A percentile compares a stretch with the other conserved stretches of the same genome.
These are phyloP conservation scores for Amiota minor DNA, from an alignment of 2,888 invertebrate species.

Conservation along the genomic window DNA sequence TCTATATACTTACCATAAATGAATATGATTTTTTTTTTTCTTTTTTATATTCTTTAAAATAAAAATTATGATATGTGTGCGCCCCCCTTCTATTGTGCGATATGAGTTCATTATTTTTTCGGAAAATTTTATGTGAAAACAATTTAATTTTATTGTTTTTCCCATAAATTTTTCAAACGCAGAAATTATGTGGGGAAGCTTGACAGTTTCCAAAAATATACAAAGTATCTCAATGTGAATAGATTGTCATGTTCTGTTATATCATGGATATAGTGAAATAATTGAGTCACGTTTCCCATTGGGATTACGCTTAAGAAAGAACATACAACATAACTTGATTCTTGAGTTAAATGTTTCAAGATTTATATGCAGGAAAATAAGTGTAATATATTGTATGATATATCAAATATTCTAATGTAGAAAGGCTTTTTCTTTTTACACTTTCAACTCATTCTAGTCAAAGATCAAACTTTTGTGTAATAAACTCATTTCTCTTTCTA, in stretches of 20 bases:
- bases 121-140: constrained; percentile 62
- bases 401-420: too few species aligned
- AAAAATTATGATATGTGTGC: neutral
- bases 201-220: neutral
- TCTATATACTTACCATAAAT: too few species aligned
- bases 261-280: constrained; percentile 46
- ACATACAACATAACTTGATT: constrained; percentile 27
- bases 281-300: constrained; percentile 64
- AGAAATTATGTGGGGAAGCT: neutral
- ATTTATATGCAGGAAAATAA: constrained; percentile 48
- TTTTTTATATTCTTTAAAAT: too few species aligned
- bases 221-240: constrained; percentile 28
- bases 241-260: constrained; percentile 3
- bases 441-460: too few species aligned
- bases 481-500: too few species aligned
- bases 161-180: constrained; percentile 60
- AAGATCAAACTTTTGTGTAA: too few species aligned
- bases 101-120: constrained; percentile 69
- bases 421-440: too few species aligned
- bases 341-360: constrained; percentile 39
- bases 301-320: constrained; percentile 41
- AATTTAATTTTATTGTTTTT: constrained; percentile 72
- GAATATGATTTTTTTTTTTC: neutral
- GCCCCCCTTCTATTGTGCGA: constrained; percentile 55
- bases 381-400: too few species aligned